These are phyloP conservation scores for Dasyurus viverrinus DNA, from an alignment of 2,113 vertebrate species.

Conservation along the genomic window DNA sequence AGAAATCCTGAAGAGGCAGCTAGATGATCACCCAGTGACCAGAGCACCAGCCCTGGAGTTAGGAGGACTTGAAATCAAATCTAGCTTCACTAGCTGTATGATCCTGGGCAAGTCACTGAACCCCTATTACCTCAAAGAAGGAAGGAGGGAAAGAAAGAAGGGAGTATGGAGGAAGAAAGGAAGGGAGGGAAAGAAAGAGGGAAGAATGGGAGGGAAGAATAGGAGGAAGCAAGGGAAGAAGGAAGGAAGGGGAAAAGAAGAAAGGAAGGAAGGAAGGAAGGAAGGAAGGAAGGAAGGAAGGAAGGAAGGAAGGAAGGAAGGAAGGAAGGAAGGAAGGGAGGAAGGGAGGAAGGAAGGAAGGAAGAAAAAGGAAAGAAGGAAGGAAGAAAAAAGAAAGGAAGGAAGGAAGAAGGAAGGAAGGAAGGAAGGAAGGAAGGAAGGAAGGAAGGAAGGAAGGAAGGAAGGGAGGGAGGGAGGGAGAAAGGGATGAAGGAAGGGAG, in stretches of 20 bases:
- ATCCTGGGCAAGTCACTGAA: not conserved
- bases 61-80: not conserved
- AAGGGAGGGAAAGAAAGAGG: too few relatives aligned
- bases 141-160: too few relatives aligned
- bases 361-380: too few relatives aligned
- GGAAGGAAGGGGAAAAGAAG: too few relatives aligned
- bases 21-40: not conserved
- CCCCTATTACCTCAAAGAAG: not conserved
- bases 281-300: not conserved
- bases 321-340: too few relatives aligned
- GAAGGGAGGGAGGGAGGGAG: too few relatives aligned
- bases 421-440: not conserved
- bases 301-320: not conserved
- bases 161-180: not conserved
- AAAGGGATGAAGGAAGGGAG: not conserved
- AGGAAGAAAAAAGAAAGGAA: too few relatives aligned
- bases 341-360: not conserved
- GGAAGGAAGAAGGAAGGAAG: too few relatives aligned
- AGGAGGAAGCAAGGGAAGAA: not conserved
- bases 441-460: too few relatives aligned
- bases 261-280: too few relatives aligned
- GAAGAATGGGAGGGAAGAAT: too few relatives aligned
- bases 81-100: not conserved
- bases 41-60: not conserved
- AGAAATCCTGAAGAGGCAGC: not conserved